Conservation (phyloP, 2,888 invertebrate genomes). For the Rhagium mordax region DNA sequence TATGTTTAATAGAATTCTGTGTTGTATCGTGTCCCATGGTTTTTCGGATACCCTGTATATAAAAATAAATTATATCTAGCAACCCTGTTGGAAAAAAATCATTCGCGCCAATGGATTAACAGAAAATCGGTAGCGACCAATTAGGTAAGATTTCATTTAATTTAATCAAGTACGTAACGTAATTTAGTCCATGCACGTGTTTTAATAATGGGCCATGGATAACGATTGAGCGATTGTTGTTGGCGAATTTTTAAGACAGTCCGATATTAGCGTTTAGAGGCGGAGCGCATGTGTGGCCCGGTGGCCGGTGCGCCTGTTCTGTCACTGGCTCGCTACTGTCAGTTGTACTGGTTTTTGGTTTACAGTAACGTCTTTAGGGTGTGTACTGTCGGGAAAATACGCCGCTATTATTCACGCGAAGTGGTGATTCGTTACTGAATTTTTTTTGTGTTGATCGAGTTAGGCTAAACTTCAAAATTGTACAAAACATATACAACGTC, state of each 20-base stretch:
- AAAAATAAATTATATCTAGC: no score
- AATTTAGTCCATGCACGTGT: not conserved
- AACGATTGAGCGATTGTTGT: not conserved
- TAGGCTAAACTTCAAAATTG: constrained; percentile 16
- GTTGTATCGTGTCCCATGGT: no score
- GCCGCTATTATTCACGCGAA: constrained; percentile 35
- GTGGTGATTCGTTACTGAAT: constrained; percentile 21
- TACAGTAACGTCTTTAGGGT: constrained; percentile 55
- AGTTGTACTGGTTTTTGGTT: constrained; percentile 55
- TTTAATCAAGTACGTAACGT: not conserved
- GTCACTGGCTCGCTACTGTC: constrained; percentile 54
- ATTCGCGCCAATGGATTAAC: not conserved
- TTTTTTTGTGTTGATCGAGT: constrained; percentile 25
- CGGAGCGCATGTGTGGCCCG: constrained; percentile 54
- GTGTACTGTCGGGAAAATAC: constrained; percentile 50
- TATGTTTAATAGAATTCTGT: no score
- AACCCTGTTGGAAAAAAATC: not conserved
- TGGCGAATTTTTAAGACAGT: not conserved
- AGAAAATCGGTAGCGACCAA: not conserved
- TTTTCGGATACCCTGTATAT: no score
- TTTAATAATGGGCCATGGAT: not conserved
- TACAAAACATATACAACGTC: constrained; percentile 33
- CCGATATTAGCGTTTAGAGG: constrained; percentile 27
- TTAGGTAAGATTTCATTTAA: no score
- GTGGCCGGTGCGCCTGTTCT: constrained; percentile 54